phyloP scores from a whole-genome alignment of 2,797 vertebrate species.

The Botia kubotai region DNA sequence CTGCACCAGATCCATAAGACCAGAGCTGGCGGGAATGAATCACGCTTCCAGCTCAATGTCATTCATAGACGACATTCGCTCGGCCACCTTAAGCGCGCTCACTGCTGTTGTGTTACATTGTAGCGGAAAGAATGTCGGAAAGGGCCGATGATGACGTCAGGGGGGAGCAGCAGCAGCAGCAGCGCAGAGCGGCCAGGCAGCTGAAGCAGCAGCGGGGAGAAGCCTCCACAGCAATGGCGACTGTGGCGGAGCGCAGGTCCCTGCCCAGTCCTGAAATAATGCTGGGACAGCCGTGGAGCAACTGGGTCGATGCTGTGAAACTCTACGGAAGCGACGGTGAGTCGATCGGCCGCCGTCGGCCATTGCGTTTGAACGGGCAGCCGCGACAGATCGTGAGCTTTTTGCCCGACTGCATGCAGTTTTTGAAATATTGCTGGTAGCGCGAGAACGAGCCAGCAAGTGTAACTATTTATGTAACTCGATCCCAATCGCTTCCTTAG shows the following conservation, averaged over 20 bases:
- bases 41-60: slow-evolving; percentile 54
- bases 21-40: slow-evolving; percentile 28
- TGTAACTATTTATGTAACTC: slow-evolving; percentile 80
- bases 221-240: slow-evolving; percentile 93
- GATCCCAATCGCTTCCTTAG: slow-evolving; percentile 77
- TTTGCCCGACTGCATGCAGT: slow-evolving; percentile 79
- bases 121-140: slow-evolving; percentile 99
- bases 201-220: slow-evolving; percentile 83
- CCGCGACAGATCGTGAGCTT: slow-evolving; percentile 72
- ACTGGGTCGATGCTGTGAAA: slow-evolving; percentile 94
- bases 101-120: slow-evolving; percentile 90
- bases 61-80: slow-evolving; percentile 65
- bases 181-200: slow-evolving; percentile 92
- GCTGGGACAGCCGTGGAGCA: slow-evolving; percentile 96
- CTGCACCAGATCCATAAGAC: neutral
- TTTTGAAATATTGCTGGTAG: slow-evolving; percentile 76
- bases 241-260: slow-evolving; percentile 92
- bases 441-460: slow-evolving; percentile 78
- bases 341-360: slow-evolving; percentile 70
- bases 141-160: slow-evolving; percentile 99
- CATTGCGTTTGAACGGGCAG: slow-evolving; percentile 67
- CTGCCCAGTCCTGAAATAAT: slow-evolving; percentile 95
- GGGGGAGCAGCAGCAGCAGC: slow-evolving; percentile 87
- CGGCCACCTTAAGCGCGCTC: slow-evolving; percentile 77
- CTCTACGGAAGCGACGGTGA: slow-evolving; percentile 95